phyloP scores from a whole-genome alignment of 2,888 invertebrate species.

The Eupithecia pulchellata region DNA sequence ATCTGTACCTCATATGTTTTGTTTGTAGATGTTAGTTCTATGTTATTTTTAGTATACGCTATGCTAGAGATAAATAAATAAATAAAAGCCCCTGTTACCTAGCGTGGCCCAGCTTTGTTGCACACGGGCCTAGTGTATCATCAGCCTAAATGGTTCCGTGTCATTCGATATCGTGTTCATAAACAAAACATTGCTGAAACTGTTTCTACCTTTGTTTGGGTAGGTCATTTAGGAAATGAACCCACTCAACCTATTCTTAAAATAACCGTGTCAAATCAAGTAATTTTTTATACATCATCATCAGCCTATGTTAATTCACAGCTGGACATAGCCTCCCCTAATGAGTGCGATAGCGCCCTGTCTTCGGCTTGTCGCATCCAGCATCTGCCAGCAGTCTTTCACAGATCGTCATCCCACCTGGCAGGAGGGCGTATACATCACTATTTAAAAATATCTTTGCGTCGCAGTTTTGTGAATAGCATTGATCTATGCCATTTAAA shows the following conservation, averaged over 20 bases:
- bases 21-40: no score
- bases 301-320: no score
- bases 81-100: not conserved
- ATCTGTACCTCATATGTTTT: no score
- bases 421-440: no score
- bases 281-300: not conserved
- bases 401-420: no score
- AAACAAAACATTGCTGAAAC: not conserved
- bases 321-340: no score
- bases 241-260: not conserved
- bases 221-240: not conserved
- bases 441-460: not conserved
- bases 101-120: not conserved
- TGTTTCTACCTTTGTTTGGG: not conserved
- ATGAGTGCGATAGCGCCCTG: no score
- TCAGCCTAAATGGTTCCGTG: conserved; percentile 2
- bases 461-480: not conserved
- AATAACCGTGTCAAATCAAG: not conserved
- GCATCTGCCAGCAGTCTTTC: no score
- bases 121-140: not conserved
- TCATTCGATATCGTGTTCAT: conserved; percentile 9
- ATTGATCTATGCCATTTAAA: not conserved
- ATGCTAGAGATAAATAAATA: no score
- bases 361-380: no score
- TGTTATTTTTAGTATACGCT: no score